A percentile compares a stretch with the other conserved stretches of the same genome.
These are phyloP conservation scores for Periophthalmus magnuspinnatus DNA, from an alignment of 2,797 vertebrate genomes.

Conservation along the genomic window DNA sequence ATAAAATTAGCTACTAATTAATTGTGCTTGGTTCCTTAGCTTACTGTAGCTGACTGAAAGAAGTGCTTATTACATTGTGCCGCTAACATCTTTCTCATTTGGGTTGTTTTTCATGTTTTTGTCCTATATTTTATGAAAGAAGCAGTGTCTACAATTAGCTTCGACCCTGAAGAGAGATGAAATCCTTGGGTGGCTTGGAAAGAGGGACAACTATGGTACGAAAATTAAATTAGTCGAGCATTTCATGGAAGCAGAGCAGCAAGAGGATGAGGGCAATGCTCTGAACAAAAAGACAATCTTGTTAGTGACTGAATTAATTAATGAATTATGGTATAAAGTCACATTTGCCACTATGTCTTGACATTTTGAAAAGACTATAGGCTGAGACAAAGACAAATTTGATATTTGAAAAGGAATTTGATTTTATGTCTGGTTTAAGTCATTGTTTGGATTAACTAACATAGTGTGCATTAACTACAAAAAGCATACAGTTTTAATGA, in stretches of 20 bases:
- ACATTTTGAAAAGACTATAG: background rate
- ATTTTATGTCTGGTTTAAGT: background rate
- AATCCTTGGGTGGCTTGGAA: slow-evolving; percentile 1
- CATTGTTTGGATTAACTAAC: background rate
- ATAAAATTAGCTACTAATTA: slow-evolving; percentile 52
- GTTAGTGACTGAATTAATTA: background rate
- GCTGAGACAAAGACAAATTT: background rate
- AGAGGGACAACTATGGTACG: background rate
- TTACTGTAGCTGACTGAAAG: slow-evolving; percentile 28
- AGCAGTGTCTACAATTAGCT: background rate
- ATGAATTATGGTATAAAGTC: background rate
- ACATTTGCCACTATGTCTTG: background rate
- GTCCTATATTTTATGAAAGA: background rate
- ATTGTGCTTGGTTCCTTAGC: slow-evolving; percentile 10
- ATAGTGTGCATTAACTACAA: background rate
- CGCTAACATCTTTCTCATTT: slow-evolving; percentile 10
- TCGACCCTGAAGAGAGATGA: background rate
- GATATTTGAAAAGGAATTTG: slow-evolving; percentile 1
- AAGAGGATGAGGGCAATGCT: background rate
- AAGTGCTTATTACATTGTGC: slow-evolving; percentile 21
- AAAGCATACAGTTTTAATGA: background rate
- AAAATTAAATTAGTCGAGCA: background rate
- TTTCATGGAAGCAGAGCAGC: background rate
- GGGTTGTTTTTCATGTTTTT: slow-evolving; percentile 12
- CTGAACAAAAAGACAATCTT: background rate